These are phyloP conservation scores for Agapornis canus DNA, from an alignment of 2,797 vertebrate genomes.

Conservation along the genomic window DNA sequence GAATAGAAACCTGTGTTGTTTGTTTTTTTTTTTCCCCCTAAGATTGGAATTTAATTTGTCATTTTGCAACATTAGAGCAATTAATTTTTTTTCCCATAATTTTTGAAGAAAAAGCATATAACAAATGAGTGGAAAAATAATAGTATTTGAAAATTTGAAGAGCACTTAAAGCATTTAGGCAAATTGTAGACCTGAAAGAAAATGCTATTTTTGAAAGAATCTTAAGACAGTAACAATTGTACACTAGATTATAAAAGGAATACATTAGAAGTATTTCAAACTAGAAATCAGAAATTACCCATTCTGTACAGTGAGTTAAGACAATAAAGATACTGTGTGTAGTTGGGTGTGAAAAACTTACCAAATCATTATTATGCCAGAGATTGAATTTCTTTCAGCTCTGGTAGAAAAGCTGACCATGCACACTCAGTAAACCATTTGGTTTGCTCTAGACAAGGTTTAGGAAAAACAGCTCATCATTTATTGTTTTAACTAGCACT, in stretches of 20 bases:
- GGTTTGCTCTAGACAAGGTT: neutral
- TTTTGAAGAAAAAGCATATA: neutral
- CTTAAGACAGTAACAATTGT: neutral
- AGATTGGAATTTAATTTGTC: neutral
- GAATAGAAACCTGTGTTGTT: conserved; percentile 3
- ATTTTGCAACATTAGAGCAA: neutral
- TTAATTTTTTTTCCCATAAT: neutral
- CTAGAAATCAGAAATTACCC: neutral
- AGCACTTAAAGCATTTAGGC: neutral
- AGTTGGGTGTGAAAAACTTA: neutral
- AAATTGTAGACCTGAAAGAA: neutral
- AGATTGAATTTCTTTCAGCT: neutral
- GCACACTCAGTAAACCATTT: neutral
- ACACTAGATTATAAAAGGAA: neutral
- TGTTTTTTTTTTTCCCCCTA: neutral
- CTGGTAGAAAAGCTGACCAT: neutral
- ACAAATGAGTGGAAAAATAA: neutral
- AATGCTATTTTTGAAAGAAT: neutral
- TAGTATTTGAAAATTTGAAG: neutral
- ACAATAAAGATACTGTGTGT: neutral
- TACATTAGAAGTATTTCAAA: neutral
- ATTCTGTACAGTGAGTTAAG: neutral
- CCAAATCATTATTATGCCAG: neutral
- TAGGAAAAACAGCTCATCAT: neutral
- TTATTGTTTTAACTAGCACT: neutral